These are phyloP conservation scores for Epicauta chinensis DNA, from an alignment of 1,140 invertebrate genomes.

Conservation along the genomic window DNA sequence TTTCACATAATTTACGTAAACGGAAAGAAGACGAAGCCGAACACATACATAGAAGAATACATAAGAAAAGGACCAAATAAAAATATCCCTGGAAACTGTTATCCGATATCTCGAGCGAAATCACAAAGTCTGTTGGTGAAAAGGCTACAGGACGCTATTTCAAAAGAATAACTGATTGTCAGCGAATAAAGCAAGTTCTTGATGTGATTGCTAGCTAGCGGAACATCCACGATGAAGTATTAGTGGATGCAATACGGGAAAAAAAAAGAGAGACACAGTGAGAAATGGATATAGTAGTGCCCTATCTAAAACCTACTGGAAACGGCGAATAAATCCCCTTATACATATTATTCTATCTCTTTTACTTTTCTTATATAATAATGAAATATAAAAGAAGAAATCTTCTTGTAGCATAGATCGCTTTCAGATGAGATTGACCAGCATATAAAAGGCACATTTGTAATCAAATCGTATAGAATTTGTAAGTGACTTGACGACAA, in stretches of 20 bases:
- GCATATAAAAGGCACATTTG: constrained; percentile 42
- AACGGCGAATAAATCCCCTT: constrained; percentile 34
- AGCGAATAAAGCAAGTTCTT: constrained; percentile 29
- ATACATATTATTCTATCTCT: constrained; percentile 8
- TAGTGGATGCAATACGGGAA: too few species aligned
- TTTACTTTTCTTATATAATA: too few species aligned
- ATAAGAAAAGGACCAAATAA: too few species aligned
- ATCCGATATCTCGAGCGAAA: constrained; percentile 33
- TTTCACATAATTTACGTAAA: too few species aligned
- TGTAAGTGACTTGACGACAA: too few species aligned
- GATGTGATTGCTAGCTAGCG: constrained; percentile 15
- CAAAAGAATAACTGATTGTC: constrained; percentile 38
- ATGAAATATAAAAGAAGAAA: constrained; percentile 32
- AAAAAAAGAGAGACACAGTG: constrained; percentile 1
- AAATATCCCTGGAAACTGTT: constrained; percentile 16
- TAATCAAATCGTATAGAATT: constrained; percentile 33
- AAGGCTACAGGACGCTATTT: constrained; percentile 36
- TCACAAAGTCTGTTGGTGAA: constrained; percentile 35
- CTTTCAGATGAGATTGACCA: constrained; percentile 43
- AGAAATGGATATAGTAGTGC: too few species aligned
- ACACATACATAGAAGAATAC: too few species aligned
- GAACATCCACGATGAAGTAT: constrained; percentile 1
- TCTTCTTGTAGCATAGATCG: constrained; percentile 38
- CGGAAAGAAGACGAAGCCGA: too few species aligned
- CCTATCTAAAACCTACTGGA: constrained; percentile 13